Base-by-base conservation (phyloP, 2,113 vertebrate genomes). In the Himantopus leucocephalus region DNA sequence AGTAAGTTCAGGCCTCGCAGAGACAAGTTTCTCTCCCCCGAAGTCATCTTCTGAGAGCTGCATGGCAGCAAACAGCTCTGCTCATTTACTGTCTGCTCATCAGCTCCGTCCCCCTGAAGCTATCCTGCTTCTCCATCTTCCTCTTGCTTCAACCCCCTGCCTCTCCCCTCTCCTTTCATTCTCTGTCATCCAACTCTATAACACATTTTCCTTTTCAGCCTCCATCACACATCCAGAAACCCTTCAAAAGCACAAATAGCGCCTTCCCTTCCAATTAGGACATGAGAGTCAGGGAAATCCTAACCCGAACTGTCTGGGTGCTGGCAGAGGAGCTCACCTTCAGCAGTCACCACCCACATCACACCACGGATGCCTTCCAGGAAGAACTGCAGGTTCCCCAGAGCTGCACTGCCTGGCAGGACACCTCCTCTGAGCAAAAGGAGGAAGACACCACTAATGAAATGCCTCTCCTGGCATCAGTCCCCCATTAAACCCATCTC, bases 61-160 rank as follows among this genome's bases (percentile, higher is more conserved):
- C 43, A 60, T 55, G 27, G 67, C 72, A 76, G 63, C 34, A 64
- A 88, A 68, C 17, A 92, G 76, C 50, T 91, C 59, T 8, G 0
- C 41, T 89, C 4, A 0, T 80, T 77, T 68, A 35, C 73, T 29
- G 14, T 41, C 43, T 88, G 37, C 16, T 71, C 22, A 32, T 45
- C 78, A 88, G 32, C 37, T 85, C 56, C 0, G 0, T 52, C 16
- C 34, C 24, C 18, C 23, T 20, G 30, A 5, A 21, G 14, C 14
- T 60, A 8, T 19, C 18, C 67, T 45, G 58, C 32, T 74, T 74
- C 48, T 87, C 20, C n/a, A 21, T 16, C 41, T 74, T 87, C 45
- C 35, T 85, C 35, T 73, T 6, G 0, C 12, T 66, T 80, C 12
- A 58, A 1, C 11, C 5, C 62, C 4, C 11, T 1, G 0, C 8